phyloP scores from a whole-genome alignment of 64 coral and sea anemone species.

The Catalaphyllia jardinei region DNA sequence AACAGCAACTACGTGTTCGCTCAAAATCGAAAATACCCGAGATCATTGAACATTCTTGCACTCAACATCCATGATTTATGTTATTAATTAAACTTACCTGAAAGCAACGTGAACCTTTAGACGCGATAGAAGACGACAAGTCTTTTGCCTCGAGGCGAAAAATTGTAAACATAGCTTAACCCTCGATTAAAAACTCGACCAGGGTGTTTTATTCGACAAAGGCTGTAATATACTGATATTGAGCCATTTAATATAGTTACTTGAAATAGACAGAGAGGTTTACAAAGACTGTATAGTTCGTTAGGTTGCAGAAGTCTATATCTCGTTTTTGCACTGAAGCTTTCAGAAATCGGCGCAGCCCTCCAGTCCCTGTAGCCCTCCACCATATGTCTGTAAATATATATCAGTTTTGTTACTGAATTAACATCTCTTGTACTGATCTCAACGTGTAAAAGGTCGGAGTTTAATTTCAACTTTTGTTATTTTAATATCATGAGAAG shows the following conservation, averaged over 20 bases:
- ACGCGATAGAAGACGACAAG: neutral
- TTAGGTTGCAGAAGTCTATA: neutral
- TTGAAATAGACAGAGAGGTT: slow-evolving; percentile 5
- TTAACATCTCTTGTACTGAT: neutral
- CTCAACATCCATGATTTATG: neutral
- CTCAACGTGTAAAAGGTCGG: neutral
- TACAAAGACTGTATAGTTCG: slow-evolving; percentile 2
- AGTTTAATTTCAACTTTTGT: neutral
- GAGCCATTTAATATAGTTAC: neutral
- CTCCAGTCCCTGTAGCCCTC: no score
- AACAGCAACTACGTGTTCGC: neutral
- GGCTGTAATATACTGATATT: slow-evolving; percentile 39
- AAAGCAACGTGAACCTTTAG: neutral
- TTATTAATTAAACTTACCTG: slow-evolving; percentile 30
- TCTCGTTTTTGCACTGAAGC: neutral
- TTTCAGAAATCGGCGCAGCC: neutral
- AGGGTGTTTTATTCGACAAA: slow-evolving; percentile 5
- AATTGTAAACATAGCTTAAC: neutral
- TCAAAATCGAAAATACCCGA: neutral
- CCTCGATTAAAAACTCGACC: slow-evolving; percentile 3
- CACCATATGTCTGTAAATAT: no score
- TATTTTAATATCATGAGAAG: neutral
- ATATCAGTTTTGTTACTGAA: neutral
- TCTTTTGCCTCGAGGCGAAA: slow-evolving; percentile 14
- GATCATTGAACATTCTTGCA: neutral